Base-by-base conservation (phyloP, 2,888 invertebrate species). In the Leucophenga montana region DNA sequence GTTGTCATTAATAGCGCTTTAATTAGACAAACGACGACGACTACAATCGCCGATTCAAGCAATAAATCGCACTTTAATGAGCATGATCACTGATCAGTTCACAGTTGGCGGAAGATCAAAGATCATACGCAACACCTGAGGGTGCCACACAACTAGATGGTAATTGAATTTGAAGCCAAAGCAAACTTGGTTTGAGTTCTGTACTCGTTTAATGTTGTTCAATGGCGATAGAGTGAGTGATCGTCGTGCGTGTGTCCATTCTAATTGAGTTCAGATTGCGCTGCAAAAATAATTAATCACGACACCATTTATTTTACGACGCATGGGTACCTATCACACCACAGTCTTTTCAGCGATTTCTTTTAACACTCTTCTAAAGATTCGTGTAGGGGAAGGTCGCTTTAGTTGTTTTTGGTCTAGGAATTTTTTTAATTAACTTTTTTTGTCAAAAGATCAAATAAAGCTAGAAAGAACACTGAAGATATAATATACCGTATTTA, bases 1-100 rank as follows among this genome's bases (percentile, higher is more conserved):
- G 22, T 54, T 53, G 27, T 54, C 78, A 78, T 78, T 78, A 78
- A 78, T 78, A 78, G 78, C 73, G 75, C 79, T 75, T 78, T 78
- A 78, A 78, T 78, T 78, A 78, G 78, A 77, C 77, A 73, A 61
- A 31, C 70, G 70, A 67, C 71, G 68, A 65, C 27, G 57, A 57
- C 27, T 33, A 27, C 53, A 53, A 31, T 33, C 53, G 66, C 68
- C 44, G 56, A 67, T 61, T 70, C 53, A 39, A 39, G 65, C 54
- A 62, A 64, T 64, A 64, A 64, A 64, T 64, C 39, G 62, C 62
- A 46, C 46, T 64, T 64, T 64, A 64, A 64, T 48, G 62, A 64
- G 62, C 48, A 64, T 18, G 39, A 44, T 53, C 44, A 61, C 39
- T 39, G 61, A 61, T 61, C 16, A 14, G 33, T 33, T 9, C 33